Base-by-base conservation (phyloP, 1,140 invertebrate species). In the Euura lappo region DNA sequence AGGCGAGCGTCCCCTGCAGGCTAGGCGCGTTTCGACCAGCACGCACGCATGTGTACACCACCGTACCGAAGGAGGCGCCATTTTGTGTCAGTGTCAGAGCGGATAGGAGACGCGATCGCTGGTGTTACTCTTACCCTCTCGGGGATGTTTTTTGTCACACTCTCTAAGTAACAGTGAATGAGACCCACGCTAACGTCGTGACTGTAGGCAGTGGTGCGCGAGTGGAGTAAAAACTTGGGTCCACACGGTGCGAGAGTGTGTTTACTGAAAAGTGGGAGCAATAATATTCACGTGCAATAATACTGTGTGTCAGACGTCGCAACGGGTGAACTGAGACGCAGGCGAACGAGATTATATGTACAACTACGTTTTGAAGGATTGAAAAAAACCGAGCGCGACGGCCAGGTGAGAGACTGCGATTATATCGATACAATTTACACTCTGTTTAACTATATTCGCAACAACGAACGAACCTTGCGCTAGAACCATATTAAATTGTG, bases 51-150 rank as follows among this genome's bases (percentile, higher is more conserved):
- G 66, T 28, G 43, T 65, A 13, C 44, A 71, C 77, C 74, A 75
- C 76, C 73, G 72, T 71, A 74, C 74, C 77, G 75, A 74, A 73
- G 73, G 73, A 68, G 71, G 73, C 77, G 77, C 77, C 77, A 79
- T 79, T 76, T 79, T 79, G 75, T 77, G 69, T 69, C 68, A 72
- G 69, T 69, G 72, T 72, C 51, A 64, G 69, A 68, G 75, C 77
- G 76, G 75, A 45, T 68, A n/a, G 67, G 69, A 11, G 67, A n/a
- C 68, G 68, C 46, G 47, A 68, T 10, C 69, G 45, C 28, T 28
- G 28, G 28, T 28, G 28, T 28, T 28, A 28, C 28, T 72, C 42
- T 72, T 69, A 6, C 11, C 28, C 45, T 10, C 64, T 6, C 0
- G 46, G 51, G 67, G 51, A 6, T 60, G 51, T 60, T 60, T 60